Evolutionary conservation across 2,797 vertebrate genomes (phyloP), one percentile per base, ranked within the genome.

Genomic region (Sparidentex hasta): DNA sequence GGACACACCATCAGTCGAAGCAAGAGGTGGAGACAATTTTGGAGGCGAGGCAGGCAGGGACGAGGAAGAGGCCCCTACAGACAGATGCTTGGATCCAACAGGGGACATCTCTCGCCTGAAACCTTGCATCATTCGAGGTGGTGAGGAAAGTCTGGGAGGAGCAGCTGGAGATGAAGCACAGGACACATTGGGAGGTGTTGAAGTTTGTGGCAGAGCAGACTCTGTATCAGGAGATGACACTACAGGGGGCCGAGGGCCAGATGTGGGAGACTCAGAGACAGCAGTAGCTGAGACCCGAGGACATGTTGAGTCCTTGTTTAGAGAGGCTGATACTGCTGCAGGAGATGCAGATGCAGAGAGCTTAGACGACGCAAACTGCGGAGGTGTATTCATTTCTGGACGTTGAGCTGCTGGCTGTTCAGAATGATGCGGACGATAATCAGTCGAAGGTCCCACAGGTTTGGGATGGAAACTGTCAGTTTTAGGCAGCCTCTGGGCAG

Each of bases 401-500:
- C 6, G 72, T 38, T 70, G 88, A 76, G 82, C 76, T 70, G 83
- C 66, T 62, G 90, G 79, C 41, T 89, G 90, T 44, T 94, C 94
- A 25, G 86, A 65, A 65, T 73, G 81, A 65, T 73, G 81, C 66
- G 83, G 88, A 71, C 58, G 74, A 82, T 87, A 93, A 80, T 94
- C 94, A 44, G 82, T 79, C 3, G 74, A 29, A 8, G 90, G 74
- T 70, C 81, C 90, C 27, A 75, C 25, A 4, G 84, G 73, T 86
- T 89, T 89, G 55, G 88, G 50, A 55, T 87, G 88, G 73, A 90
- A 93, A 73, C 65, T 51, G 65, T 95, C 94, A 1, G 66, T 68
- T 79, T 88, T 90, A 38, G 88, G 68, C 21, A 89, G 78, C 58
- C 82, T 89, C 48, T 92, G 93, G 27, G 83, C 71, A 59, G 80